phyloP scores from a whole-genome alignment of 2,797 vertebrate species.

The Austrolebias charrua region DNA sequence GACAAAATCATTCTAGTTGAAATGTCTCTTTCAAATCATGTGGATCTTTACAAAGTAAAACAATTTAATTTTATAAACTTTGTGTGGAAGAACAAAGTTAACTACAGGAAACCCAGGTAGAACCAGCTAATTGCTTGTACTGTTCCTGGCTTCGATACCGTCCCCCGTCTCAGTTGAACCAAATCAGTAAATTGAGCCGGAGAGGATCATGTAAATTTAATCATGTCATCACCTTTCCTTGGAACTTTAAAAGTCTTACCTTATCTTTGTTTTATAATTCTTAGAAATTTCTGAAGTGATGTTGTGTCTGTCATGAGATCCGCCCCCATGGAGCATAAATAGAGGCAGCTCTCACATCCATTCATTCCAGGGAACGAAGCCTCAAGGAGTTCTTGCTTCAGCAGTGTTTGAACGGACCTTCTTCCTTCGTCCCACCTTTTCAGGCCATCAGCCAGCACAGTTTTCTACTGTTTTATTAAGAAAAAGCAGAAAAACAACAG shows the following conservation, averaged over 20 bases:
- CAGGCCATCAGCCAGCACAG: conserved; percentile 17
- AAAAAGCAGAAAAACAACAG: conserved; percentile 17
- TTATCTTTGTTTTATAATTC: background rate
- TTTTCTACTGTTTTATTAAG: conserved; percentile 53
- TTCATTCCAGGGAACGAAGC: conserved; percentile 7
- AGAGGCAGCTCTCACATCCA: accelerated
- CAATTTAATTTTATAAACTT: too few relatives aligned
- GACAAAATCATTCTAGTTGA: too few relatives aligned
- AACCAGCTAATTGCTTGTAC: too few relatives aligned
- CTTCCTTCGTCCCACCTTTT: conserved; percentile 23
- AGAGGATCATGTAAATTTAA: background rate
- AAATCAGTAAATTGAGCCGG: too few relatives aligned
- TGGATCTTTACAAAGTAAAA: too few relatives aligned
- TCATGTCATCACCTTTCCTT: too few relatives aligned
- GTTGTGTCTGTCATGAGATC: background rate
- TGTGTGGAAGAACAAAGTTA: too few relatives aligned
- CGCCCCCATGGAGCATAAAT: conserved; percentile 48
- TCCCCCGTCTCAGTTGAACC: too few relatives aligned
- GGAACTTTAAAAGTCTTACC: background rate
- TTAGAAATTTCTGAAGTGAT: background rate
- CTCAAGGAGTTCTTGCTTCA: conserved; percentile 77
- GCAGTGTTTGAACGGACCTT: conserved; percentile 79
- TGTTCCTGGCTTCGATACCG: too few relatives aligned
- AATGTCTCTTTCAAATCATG: too few relatives aligned
- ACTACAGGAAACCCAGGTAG: too few relatives aligned